Base-by-base conservation (phyloP, 2,888 invertebrate genomes). In the Entomobrya proxima region DNA sequence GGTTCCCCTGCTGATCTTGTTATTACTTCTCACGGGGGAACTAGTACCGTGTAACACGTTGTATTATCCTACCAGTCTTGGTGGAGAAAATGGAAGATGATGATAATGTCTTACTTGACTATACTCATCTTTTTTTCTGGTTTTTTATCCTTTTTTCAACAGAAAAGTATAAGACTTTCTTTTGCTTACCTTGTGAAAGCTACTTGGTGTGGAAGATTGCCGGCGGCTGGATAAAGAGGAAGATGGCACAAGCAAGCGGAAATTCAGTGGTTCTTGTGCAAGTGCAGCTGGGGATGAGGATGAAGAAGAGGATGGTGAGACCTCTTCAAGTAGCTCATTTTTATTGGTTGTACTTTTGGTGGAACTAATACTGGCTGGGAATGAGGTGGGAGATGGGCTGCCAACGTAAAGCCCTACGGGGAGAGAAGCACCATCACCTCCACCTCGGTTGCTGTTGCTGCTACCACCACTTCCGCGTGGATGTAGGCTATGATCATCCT, bases 131-230 rank as follows among this genome's bases (percentile, higher is more conserved):
- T 13, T 7, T 44, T 44, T 7, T 44, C 13, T 44, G 7, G 44
- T 44, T 44, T 44, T 44, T 44, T 44, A 44, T n/a, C n/a, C n/a
- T n/a, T n/a, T n/a, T n/a, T n/a, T n/a, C n/a, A 44, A 15, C n/a
- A 18, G 7, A 5, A 15, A 52, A 52, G 21, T 52, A 52, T 6
- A n/a, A n/a, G n/a, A n/a, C n/a, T n/a, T n/a, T 30, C 40, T 55
- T 74, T 64, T 52, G 21, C 72, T 72, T 79, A 85, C 85, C 85
- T 85, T 79, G 18, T 84, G 84, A 84, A 84, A 78, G 44, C 58
- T 72, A 27, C 61, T 79, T 9, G 77, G 72, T 47, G 67, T 37
- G 24, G 84, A 37, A 83, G 75, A 77, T 82, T 61, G 74, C 76
- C 67, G 64, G 67, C 40, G 37, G 67, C 9, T 11, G 7, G 7